Evolutionary conservation across 2,888 invertebrate genomes (phyloP), one percentile per base, ranked within the genome.

Genomic region (Clistopyga incitator): DNA sequence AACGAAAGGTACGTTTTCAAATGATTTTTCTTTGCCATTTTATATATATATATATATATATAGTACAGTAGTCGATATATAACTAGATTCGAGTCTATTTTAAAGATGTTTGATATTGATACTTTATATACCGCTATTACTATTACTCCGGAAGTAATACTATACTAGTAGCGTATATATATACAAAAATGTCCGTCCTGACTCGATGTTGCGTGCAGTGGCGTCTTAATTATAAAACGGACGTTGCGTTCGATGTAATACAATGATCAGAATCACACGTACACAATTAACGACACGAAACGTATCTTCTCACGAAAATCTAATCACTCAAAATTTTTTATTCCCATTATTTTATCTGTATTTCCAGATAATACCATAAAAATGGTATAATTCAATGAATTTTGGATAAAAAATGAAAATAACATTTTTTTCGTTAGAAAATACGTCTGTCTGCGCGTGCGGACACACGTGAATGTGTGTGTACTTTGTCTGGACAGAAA

Each of bases 1-100:
- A 99, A 99, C 94, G 98, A 98, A 95, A 99, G 98, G 99, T 99
- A 95, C 95, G 96, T 93, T 88, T 56, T 64, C n/a, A 0, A 59
- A 42, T 67, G n/a, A 47, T 29, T 74, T 74, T 13, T 25, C 59
- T 18, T 54, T 38, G n/a, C 47, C 15, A 11, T 59, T 29, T 34
- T 56, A 54, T 52, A 67, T 65, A 25, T 34, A 34, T 25, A 47
- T n/a, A 29, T 45, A 20, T 68, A 52, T 38, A 67, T 68, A 70
- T 70, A 61, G 45, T 77, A 38, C 38, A 54, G 52, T 79, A 72
- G 29, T 71, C 76, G 42, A 67, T 45, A 67, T 67, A 42, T 25
- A 45, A 67, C 18, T 67, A 67, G 67, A 45, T 67, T 67, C 64
- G 64, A 42, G 18, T 64, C 56, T 45, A n/a, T 42, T 67, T 42